These are phyloP conservation scores for Patiria miniata DNA, from an alignment of 35 echinoderm and acorn worm species.

Conservation along the genomic window DNA sequence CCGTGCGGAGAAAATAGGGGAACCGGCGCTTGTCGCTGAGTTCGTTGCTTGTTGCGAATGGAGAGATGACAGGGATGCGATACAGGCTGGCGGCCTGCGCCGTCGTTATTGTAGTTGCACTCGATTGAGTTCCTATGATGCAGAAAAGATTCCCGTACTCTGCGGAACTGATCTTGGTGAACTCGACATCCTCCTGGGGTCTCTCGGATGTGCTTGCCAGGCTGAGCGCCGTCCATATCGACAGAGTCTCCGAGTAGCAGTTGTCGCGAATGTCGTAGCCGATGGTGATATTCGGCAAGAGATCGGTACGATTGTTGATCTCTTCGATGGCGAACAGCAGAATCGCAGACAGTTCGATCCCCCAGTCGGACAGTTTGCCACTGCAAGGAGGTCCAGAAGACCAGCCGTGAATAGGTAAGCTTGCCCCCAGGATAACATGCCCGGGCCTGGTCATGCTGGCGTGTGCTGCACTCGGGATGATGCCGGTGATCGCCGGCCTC, in stretches of 20 bases:
- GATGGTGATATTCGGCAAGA: conserved; percentile 41
- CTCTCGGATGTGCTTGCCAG: conserved; percentile 3
- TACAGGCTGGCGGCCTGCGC: background rate
- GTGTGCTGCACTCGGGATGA: background rate
- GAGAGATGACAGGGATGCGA: conserved; percentile 10
- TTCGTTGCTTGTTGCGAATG: conserved; percentile 35
- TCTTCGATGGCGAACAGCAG: conserved; percentile 42
- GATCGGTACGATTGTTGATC: conserved; percentile 27
- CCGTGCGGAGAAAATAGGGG: conserved; percentile 47
- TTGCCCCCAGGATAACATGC: conserved; percentile 7
- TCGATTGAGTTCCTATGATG: conserved; percentile 33
- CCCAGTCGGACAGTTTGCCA: background rate
- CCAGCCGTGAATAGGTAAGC: background rate
- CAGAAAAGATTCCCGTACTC: background rate
- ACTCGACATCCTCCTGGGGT: background rate
- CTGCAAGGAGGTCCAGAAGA: background rate
- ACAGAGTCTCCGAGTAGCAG: background rate
- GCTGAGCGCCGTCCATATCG: background rate
- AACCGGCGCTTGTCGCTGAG: conserved; percentile 37
- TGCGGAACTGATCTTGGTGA: background rate
- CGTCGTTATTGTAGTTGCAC: background rate
- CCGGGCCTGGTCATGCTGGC: background rate
- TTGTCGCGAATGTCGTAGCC: conserved; percentile 53
- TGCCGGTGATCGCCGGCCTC: background rate
- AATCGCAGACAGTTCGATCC: conserved; percentile 12